Conservation (phyloP, 2,113 vertebrate species). For the Stercorarius parasiticus region DNA sequence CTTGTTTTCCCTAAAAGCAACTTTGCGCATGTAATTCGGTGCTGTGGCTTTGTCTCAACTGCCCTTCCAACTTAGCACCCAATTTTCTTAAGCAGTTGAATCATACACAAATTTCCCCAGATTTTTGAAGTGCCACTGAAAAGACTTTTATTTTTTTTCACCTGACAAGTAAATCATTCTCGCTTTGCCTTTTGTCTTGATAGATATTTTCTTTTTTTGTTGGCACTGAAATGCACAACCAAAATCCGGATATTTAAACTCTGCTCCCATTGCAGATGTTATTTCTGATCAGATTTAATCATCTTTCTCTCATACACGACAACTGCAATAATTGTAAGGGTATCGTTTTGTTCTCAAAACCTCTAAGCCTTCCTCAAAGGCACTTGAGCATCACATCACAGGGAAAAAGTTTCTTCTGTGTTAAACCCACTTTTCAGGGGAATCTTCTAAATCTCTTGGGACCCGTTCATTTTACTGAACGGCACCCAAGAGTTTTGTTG, state of each 20-base stretch:
- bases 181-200: neutral
- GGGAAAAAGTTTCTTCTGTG: neutral
- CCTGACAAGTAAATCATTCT: neutral
- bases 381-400: neutral
- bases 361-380: neutral
- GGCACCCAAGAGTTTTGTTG: fast-evolving
- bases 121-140: neutral
- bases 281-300: neutral
- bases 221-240: neutral
- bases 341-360: neutral
- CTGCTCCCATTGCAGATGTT: neutral
- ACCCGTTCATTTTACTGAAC: neutral
- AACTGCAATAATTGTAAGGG: neutral
- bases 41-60: neutral
- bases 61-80: neutral
- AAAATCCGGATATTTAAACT: neutral
- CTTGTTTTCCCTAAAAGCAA: neutral
- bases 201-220: neutral
- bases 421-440: neutral
- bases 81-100: neutral
- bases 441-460: neutral
- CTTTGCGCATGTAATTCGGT: fast-evolving
- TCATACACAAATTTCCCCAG: neutral
- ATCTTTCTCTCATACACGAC: neutral
- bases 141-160: neutral